A percentile compares a stretch with the other conserved stretches of the same genome.
These are phyloP conservation scores for Athalia circularis DNA, from an alignment of 2,888 invertebrate genomes.

Conservation along the genomic window DNA sequence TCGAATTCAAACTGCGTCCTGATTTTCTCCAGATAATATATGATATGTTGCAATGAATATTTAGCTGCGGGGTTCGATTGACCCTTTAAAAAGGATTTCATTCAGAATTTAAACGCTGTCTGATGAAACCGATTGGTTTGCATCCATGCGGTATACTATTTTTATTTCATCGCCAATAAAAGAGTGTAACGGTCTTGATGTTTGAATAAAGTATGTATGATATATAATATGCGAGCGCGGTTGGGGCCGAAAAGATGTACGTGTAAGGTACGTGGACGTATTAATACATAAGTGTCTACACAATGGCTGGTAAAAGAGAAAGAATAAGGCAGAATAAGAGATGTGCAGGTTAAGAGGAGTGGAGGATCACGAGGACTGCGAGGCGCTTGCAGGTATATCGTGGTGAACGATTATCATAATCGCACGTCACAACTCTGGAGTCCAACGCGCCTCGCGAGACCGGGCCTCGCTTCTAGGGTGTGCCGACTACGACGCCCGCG, in stretches of 20 bases:
- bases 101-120: conserved; percentile 8
- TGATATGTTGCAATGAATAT: too few species aligned
- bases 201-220: conserved; percentile 61
- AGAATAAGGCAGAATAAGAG: conserved; percentile 32
- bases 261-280: too few species aligned
- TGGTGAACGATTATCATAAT: conserved; percentile 67
- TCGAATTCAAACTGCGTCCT: too few species aligned
- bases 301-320: conserved; percentile 41
- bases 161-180: conserved; percentile 50
- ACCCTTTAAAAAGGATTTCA: background rate
- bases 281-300: conserved; percentile 7
- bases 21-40: too few species aligned
- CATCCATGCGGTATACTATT: conserved; percentile 12
- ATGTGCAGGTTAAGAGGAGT: conserved; percentile 40
- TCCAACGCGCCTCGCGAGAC: conserved; percentile 61
- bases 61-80: too few species aligned
- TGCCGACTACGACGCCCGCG: conserved; percentile 19
- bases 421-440: conserved; percentile 69
- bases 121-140: conserved; percentile 24
- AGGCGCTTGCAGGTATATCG: conserved; percentile 32
- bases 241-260: too few species aligned
- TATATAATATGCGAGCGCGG: conserved; percentile 49
- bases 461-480: conserved; percentile 36
- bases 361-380: conserved; percentile 34
- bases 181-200: conserved; percentile 55